Base-by-base conservation (phyloP, 2,113 vertebrate genomes). In the Macrotus californicus region DNA sequence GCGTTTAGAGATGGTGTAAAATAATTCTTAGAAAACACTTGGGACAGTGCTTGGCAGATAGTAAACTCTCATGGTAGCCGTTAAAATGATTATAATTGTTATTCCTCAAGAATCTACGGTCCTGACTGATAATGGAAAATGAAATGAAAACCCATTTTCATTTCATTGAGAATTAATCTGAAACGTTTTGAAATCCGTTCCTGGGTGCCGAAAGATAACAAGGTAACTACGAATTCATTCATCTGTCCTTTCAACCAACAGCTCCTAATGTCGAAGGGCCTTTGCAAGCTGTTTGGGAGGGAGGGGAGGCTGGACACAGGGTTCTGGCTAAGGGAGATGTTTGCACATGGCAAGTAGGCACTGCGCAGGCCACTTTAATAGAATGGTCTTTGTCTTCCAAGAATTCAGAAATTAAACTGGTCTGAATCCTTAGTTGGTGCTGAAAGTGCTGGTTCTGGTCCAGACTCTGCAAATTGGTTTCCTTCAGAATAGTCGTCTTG, bases 81-180 rank as follows among this genome's bases (percentile, higher is more conserved):
- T 87, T 93, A 69, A 75, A 73, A 50, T 75, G 69, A 76, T 84
- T 41, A 24, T 34, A 59, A n/a, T 76, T 59, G n/a, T 73, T 73
- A 18, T 48, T 56, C 75, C 70, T 70, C 70, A 72, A 89, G 50
- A 59, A 61, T 36, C 10, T 75, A 12, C 72, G n/a, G 39, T 87
- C 21, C 64, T 79, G 61, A 22, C 59, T 61, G 80, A 48, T 81
- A 72, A 90, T 87, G 79, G 54, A 64, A 90, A 70, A 52, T 75
- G 54, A 82, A 64, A 85, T 73, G 93, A 75, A 96, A 93, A 75
- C 54, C 43, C 15, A 34, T 72, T 86, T 93, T 87, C 34, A 56
- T 50, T 95, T 91, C 77, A 94, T 66, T 80, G 81, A 64, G 54
- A 75, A 84, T 41, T 61, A 29, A 91, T 72, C 34, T 43, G 34